These are phyloP conservation scores for Chiloscyllium plagiosum DNA, from an alignment of 2,113 vertebrate species.

Conservation along the genomic window DNA sequence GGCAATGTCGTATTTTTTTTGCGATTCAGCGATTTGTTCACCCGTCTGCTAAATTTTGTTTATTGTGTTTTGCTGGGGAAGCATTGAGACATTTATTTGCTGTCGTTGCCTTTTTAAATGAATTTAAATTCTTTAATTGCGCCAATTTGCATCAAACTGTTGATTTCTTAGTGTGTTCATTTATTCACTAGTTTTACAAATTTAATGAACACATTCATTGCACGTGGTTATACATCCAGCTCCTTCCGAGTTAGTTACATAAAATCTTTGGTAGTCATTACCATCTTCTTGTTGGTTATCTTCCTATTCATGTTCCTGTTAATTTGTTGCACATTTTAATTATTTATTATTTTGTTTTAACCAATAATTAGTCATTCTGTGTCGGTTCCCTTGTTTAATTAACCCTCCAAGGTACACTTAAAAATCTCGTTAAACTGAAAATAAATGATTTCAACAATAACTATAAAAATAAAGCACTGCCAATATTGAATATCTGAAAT, in stretches of 20 bases:
- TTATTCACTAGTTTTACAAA: background rate
- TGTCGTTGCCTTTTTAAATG: background rate
- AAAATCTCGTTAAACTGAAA: background rate
- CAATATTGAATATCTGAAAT: no score
- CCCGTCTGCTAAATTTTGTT: background rate
- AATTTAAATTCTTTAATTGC: conserved; percentile 39
- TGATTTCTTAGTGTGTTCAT: background rate
- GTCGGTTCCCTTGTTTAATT: background rate
- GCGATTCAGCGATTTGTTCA: background rate
- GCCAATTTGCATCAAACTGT: background rate
- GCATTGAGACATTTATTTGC: background rate
- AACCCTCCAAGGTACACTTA: background rate
- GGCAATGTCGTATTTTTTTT: background rate
- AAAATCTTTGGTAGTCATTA: background rate
- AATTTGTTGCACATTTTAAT: background rate
- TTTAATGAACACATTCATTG: background rate
- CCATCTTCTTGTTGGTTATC: background rate
- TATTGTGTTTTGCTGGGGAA: background rate
- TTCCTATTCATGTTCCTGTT: background rate
- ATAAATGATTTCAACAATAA: background rate
- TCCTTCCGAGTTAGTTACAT: background rate
- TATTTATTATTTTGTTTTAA: background rate
- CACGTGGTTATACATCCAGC: background rate
- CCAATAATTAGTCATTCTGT: background rate
- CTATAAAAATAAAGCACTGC: no score